A percentile compares a stretch with the other conserved stretches of the same genome.
phyloP scores from a whole-genome alignment of 2,888 invertebrate species.

The Lasius platythorax region DNA sequence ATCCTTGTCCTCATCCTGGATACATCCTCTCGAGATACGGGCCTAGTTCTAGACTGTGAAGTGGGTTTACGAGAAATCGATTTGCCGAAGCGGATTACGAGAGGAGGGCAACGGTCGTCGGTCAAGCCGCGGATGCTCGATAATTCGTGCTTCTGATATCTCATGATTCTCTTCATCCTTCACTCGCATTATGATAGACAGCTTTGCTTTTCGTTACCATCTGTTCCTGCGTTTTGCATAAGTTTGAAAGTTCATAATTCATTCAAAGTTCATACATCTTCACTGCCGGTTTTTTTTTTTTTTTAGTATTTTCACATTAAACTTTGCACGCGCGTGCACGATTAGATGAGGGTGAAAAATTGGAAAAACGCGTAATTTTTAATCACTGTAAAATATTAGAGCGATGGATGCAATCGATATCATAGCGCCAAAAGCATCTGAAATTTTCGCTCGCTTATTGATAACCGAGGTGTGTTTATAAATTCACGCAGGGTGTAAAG shows the following conservation, averaged over 20 bases:
- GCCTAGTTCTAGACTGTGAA: constrained; percentile 66
- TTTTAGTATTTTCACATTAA: background rate
- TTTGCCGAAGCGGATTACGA: constrained; percentile 68
- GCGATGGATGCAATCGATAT: background rate
- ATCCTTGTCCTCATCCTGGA: constrained; percentile 70
- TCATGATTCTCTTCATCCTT: constrained; percentile 18
- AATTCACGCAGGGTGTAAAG: constrained; percentile 22
- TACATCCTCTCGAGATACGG: constrained; percentile 63
- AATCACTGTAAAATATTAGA: constrained; percentile 22
- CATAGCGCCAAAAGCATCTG: background rate
- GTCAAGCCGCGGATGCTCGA: constrained; percentile 39
- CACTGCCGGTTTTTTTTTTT: background rate
- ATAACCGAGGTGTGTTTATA: constrained; percentile 12
- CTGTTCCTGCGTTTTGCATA: background rate
- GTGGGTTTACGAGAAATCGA: constrained; percentile 73
- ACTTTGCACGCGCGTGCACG: background rate
- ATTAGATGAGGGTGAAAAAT: background rate
- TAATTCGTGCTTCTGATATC: constrained; percentile 26
- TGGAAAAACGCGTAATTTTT: background rate
- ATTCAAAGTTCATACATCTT: background rate
- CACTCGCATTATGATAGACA: constrained; percentile 11
- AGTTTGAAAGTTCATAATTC: background rate
- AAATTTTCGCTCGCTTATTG: constrained; percentile 27
- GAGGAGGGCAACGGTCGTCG: constrained; percentile 40
- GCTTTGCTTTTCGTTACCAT: background rate